Evolutionary conservation across 2,797 vertebrate species (phyloP), one percentile per base, ranked within the genome.

Genomic region (Pangasius djambal): DNA sequence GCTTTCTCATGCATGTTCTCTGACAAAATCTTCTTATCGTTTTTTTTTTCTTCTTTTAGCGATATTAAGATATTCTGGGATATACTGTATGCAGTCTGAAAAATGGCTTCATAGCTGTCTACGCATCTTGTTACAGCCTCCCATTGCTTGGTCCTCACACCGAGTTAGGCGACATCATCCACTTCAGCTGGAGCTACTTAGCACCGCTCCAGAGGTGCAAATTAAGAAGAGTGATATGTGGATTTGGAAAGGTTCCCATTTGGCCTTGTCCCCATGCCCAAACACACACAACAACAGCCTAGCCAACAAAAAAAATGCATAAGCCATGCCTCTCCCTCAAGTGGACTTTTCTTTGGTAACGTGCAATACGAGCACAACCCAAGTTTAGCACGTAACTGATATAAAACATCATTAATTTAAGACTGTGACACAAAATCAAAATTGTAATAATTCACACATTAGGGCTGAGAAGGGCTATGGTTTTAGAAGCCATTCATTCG

Each of bases 181-280:
- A 88, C 86, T 85, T 88, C 88, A 87, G 86, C 78, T 92, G 84
- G 83, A 78, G 70, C 89, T 90, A 59, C 25, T 63, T 79, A 85
- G 89, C 74, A 87, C 65, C 12, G 34, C 79, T 88, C 63, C 57
- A 52, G 78, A 89, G 84, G 81, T 91, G 90, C 89, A 89, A 92
- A 92, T 91, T 89, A 91, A 69, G 79, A 86, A 40, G 63, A 40
- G 31, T 82, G 85, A 83, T 87, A 85, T 77, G 57, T 67, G 31
- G 31, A 79, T 31, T 89, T 90, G 90, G 72, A 89, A 44, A 37
- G 37, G 31, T 22, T 90, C 89, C 87, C 81, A 79, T 67, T 87
- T 78, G 72, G 87, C 75, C 7, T 13, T 34, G 7, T 61, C 16
- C 16, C 74, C 2, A n/a, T 48, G 31, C 31, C 40, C 75, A 88